Evolutionary conservation across 2,888 invertebrate species (phyloP), one percentile per base, ranked within the genome.

Genomic region (Netelia virgata): DNA sequence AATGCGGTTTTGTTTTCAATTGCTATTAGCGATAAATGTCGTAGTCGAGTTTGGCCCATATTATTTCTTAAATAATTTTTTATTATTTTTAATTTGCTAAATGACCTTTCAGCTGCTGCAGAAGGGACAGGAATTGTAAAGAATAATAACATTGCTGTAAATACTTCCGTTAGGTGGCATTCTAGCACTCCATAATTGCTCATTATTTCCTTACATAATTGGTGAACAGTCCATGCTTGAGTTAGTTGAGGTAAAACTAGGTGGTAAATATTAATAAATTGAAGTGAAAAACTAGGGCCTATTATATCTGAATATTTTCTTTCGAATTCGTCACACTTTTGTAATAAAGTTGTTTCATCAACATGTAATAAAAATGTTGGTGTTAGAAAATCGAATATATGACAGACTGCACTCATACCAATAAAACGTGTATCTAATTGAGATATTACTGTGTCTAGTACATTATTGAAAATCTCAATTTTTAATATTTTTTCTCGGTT

Each of bases 231-330:
- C 68, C 73, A 83, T 43, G 69, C 73, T 69, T 86, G 28, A 50
- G 75, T 87, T 78, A 88, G 76, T 87, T 87, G 23, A 83, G 86
- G 84, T 68, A 88, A 73, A 79, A 89, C 78, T 64, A 86, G 87
- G 73, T 88, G 88, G 82, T 87, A 86, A 80, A 86, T 76, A 86
- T 88, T 88, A 87, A 89, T 50, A 87, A 88, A 89, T 86, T 88
- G 86, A 82, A 89, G 86, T 55, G 88, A 87, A 88, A 90, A 89
- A 83, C 55, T 86, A 68, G 85, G 84, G 63, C 83, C 86, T 80
- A 88, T 88, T 88, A 87, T 86, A 88, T 87, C 88, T 6, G 82
- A 88, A 87, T 88, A 89, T 88, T 89, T 89, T 50, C 59, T 88
- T 82, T 88, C 87, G 81, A 89, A 89, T 78, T 89, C 76, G 74